These are phyloP conservation scores for Manis pentadactyla DNA, from an alignment of 2,797 vertebrate genomes.

Conservation along the genomic window DNA sequence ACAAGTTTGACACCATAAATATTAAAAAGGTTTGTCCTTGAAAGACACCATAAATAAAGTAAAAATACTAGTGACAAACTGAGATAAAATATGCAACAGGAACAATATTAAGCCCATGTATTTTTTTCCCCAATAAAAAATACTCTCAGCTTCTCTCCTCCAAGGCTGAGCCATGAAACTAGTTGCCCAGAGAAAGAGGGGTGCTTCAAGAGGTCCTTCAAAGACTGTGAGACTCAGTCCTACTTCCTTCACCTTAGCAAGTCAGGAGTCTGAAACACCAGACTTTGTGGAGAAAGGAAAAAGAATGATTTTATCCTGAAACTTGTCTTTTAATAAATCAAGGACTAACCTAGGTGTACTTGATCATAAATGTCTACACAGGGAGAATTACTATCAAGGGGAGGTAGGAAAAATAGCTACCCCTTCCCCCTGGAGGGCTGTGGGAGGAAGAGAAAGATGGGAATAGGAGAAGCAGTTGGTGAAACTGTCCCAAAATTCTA, in stretches of 20 bases:
- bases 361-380: neutral
- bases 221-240: neutral
- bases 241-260: neutral
- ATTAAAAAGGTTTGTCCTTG: conserved; percentile 72
- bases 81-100: conserved; percentile 67
- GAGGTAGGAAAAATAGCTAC: neutral
- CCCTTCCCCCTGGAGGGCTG: neutral
- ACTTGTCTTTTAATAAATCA: neutral
- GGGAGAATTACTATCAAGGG: neutral
- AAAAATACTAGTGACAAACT: conserved; percentile 56
- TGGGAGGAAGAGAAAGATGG: neutral
- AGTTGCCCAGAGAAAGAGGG: neutral
- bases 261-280: neutral
- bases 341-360: neutral
- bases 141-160: neutral
- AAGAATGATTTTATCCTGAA: neutral
- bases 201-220: neutral
- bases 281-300: conserved; percentile 17
- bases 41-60: conserved; percentile 70
- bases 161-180: neutral
- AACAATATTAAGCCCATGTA: conserved; percentile 52
- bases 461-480: neutral
- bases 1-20: conserved; percentile 71
- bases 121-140: conserved; percentile 64
- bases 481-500: neutral